phyloP scores from a whole-genome alignment of 1,140 invertebrate genomes.

The Dryas iulia region DNA sequence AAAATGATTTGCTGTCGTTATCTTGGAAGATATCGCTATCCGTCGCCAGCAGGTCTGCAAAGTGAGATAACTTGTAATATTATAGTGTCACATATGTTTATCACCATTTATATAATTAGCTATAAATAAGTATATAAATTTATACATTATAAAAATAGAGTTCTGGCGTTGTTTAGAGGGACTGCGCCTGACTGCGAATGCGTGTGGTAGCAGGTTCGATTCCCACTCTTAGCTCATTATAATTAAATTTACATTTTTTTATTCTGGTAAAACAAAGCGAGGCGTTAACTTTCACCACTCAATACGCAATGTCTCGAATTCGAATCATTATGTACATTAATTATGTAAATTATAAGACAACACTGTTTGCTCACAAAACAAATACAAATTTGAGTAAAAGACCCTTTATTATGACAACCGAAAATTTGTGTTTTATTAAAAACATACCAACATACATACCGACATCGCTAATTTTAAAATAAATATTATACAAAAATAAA shows the following conservation, averaged over 20 bases:
- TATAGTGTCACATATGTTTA: not conserved
- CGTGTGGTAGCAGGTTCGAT: too few relatives aligned
- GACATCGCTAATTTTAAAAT: slow-evolving; percentile 2
- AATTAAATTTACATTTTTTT: too few relatives aligned
- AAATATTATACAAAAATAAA: slow-evolving; percentile 9
- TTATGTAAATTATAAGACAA: not conserved
- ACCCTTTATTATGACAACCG: not conserved
- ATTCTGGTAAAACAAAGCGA: too few relatives aligned
- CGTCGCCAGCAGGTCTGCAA: slow-evolving; percentile 80
- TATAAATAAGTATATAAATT: not conserved
- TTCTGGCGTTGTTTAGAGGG: too few relatives aligned
- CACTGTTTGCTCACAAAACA: not conserved
- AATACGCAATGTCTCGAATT: too few relatives aligned
- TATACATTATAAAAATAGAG: too few relatives aligned
- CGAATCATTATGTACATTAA: too few relatives aligned
- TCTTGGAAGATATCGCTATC: slow-evolving; percentile 83
- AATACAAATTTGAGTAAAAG: not conserved
- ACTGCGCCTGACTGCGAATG: too few relatives aligned
- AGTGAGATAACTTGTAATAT: slow-evolving; percentile 27
- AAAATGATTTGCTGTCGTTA: slow-evolving; percentile 85
- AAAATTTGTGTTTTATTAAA: not conserved
- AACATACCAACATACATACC: not conserved
- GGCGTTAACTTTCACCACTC: too few relatives aligned
- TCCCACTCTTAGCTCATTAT: too few relatives aligned
- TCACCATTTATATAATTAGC: not conserved